phyloP scores from a whole-genome alignment of 1,140 invertebrate species.

The Akabosia matsudoensis region DNA sequence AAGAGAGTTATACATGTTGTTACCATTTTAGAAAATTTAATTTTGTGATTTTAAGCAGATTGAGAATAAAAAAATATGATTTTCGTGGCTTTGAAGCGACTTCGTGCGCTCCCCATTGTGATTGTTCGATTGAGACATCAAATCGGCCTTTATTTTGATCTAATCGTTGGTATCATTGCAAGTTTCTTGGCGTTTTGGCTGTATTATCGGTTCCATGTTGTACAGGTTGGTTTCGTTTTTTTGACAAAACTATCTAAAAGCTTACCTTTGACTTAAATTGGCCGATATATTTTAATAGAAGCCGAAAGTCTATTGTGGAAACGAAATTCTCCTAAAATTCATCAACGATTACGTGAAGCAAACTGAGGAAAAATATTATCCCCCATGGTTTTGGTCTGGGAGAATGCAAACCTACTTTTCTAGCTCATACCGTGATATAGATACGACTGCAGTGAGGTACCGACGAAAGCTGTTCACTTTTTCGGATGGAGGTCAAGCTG shows the following conservation, averaged over 20 bases:
- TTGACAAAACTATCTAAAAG: neutral
- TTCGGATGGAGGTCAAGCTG: neutral
- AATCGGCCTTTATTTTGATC: slow-evolving; percentile 11
- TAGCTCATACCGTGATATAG: neutral
- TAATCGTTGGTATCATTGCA: neutral
- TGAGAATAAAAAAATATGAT: neutral
- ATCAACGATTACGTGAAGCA: neutral
- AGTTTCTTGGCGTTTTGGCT: slow-evolving; percentile 3
- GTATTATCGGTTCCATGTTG: neutral
- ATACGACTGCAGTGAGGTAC: slow-evolving; percentile 13
- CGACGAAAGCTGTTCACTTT: slow-evolving; percentile 6
- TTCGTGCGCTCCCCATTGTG: neutral
- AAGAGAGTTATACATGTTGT: too few relatives aligned
- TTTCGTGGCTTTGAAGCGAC: neutral
- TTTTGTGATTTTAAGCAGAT: neutral
- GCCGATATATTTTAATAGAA: neutral
- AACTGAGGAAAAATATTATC: slow-evolving; percentile 3
- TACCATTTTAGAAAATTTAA: too few relatives aligned
- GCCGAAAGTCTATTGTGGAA: neutral
- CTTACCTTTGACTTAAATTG: neutral
- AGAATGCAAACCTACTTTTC: neutral
- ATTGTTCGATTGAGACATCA: slow-evolving; percentile 5
- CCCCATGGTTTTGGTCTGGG: neutral
- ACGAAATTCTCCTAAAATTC: slow-evolving; percentile 2
- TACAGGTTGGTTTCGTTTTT: neutral